Evolutionary conservation across 2,797 vertebrate genomes (phyloP).

Genomic region (Alauda arvensis): DNA sequence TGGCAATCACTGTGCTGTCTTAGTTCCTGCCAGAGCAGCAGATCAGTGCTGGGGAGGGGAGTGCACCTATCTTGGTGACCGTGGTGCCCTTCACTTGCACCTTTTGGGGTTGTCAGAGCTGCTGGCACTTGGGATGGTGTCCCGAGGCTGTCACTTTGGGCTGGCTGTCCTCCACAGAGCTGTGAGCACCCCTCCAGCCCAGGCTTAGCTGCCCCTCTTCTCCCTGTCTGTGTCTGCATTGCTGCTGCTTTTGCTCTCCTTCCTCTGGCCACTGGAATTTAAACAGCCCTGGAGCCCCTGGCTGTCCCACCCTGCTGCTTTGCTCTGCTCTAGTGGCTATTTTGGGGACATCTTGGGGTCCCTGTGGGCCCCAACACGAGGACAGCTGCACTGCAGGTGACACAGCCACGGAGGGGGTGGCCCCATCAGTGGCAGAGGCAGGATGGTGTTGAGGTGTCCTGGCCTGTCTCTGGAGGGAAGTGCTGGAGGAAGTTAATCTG

Average conservation of each 20-base stretch:
- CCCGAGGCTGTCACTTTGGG: neutral
- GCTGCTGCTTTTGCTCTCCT: neutral
- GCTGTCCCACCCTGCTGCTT: rapidly evolving
- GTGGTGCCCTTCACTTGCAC: neutral
- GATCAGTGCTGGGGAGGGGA: rapidly evolving
- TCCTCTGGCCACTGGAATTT: neutral
- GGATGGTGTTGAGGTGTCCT: neutral
- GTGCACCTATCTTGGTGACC: neutral
- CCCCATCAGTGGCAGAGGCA: rapidly evolving
- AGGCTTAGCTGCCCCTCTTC: neutral
- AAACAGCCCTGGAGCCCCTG: neutral
- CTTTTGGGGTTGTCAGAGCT: neutral
- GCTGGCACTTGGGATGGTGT: neutral
- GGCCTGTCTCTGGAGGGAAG: neutral
- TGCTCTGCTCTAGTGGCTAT: neutral
- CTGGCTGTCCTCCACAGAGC: neutral
- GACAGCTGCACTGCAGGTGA: neutral
- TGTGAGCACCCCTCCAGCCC: neutral
- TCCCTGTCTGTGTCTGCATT: rapidly evolving
- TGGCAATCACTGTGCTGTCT: neutral
- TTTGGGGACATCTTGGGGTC: neutral
- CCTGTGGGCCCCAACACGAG: rapidly evolving
- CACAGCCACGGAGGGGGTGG: rapidly evolving
- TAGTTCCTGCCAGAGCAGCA: neutral
- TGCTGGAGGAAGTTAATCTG: neutral